A percentile compares a stretch with the other conserved stretches of the same genome.
phyloP scores from a whole-genome alignment of 1,140 invertebrate species.

The Cydia splendana region DNA sequence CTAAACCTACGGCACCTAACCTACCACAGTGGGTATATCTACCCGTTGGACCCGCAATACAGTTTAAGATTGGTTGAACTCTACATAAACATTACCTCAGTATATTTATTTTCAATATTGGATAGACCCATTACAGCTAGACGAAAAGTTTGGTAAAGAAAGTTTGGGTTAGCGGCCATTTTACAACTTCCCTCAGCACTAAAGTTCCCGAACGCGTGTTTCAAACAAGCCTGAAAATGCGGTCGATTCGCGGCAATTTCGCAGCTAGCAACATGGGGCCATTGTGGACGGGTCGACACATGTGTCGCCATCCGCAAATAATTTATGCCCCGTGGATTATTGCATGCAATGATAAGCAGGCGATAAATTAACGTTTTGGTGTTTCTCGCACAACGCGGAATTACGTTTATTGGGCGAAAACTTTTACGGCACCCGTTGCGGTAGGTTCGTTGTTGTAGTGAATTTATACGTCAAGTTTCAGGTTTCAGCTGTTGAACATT shows the following conservation, averaged over 20 bases:
- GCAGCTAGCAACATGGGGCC: constrained; percentile 7
- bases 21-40: too few species aligned
- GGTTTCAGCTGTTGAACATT: too few species aligned
- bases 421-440: neutral
- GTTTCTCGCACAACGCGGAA: constrained; percentile 4
- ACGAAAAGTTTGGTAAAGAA: neutral
- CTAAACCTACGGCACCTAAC: too few species aligned
- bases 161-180: neutral
- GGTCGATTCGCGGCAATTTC: constrained; percentile 29
- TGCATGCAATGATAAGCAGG: constrained; percentile 34
- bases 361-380: constrained; percentile 30
- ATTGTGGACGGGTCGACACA: constrained; percentile 30
- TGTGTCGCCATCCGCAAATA: constrained; percentile 36
- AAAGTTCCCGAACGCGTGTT: neutral
- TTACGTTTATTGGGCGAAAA: constrained; percentile 20
- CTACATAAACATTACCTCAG: neutral
- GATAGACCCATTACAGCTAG: neutral
- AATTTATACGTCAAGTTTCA: neutral
- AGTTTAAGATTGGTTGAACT: too few species aligned
- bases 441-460: neutral
- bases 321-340: constrained; percentile 35
- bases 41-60: too few species aligned
- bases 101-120: neutral
- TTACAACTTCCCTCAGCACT: neutral
- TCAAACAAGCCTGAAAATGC: constrained; percentile 19